Evolutionary conservation across 2,888 invertebrate species (phyloP).

Genomic region (Lasioglossum villosulum): DNA sequence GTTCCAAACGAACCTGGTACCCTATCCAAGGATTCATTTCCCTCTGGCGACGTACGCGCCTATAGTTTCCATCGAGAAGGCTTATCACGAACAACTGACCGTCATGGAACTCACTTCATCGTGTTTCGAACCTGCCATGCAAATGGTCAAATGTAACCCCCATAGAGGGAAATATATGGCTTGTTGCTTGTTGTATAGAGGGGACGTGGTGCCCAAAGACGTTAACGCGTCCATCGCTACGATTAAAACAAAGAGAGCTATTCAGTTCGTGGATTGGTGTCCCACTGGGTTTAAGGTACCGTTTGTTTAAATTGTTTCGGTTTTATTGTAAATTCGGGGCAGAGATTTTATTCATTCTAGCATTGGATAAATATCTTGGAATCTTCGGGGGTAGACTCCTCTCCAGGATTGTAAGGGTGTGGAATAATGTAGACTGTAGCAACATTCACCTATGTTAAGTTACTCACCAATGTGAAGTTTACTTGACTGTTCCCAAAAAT

Average conservation of each 20-base stretch:
- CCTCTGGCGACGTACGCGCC: constrained; percentile 87
- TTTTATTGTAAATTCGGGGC: background rate
- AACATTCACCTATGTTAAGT: too few species aligned
- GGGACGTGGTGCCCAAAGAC: constrained; percentile 88
- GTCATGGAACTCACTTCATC: constrained; percentile 87
- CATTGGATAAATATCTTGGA: too few species aligned
- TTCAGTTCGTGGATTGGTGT: constrained; percentile 88
- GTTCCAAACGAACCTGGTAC: constrained; percentile 87
- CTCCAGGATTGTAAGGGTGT: too few species aligned
- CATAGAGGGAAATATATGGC: constrained; percentile 85
- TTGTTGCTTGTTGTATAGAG: constrained; percentile 86
- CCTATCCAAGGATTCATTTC: constrained; percentile 88
- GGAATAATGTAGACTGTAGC: too few species aligned
- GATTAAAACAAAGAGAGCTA: constrained; percentile 87
- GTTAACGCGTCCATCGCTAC: constrained; percentile 87
- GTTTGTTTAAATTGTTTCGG: background rate
- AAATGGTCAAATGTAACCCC: constrained; percentile 80
- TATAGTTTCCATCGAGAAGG: constrained; percentile 84
- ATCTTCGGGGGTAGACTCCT: too few species aligned
- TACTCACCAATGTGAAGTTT: too few species aligned
- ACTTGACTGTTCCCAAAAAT: too few species aligned
- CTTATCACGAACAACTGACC: constrained; percentile 85
- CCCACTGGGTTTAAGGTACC: constrained; percentile 87
- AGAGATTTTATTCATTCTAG: background rate
- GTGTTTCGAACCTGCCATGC: constrained; percentile 84